Evolutionary conservation across 2,888 invertebrate genomes (phyloP).

Genomic region (Patella ulyssiponensis): DNA sequence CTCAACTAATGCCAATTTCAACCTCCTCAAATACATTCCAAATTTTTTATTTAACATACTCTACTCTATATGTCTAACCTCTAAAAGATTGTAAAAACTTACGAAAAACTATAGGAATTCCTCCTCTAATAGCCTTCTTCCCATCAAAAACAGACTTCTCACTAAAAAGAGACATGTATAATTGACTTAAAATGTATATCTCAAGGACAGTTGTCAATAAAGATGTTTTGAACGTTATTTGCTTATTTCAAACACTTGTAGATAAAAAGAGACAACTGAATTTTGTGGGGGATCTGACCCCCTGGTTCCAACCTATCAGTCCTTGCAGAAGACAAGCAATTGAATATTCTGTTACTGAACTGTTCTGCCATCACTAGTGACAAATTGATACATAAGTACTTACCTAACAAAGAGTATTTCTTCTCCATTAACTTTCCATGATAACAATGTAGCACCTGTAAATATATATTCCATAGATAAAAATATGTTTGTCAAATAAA

Average conservation of each 20-base stretch:
- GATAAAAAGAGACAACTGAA: too few species aligned
- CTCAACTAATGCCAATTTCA: too few species aligned
- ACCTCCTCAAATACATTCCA: too few species aligned
- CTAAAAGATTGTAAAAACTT: conserved; percentile 75
- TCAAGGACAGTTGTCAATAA: neutral
- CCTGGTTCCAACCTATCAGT: neutral
- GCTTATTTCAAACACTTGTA: too few species aligned
- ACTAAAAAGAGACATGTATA: conserved; percentile 56
- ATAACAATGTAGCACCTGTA: conserved; percentile 94
- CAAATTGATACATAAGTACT: conserved; percentile 59
- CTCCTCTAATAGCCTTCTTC: conserved; percentile 95
- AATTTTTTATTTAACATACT: too few species aligned
- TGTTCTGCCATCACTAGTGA: too few species aligned
- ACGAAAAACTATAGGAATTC: conserved; percentile 98
- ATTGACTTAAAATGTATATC: neutral
- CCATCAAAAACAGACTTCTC: conserved; percentile 97
- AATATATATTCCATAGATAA: conserved; percentile 52
- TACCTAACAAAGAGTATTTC: conserved; percentile 97
- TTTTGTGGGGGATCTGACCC: too few species aligned
- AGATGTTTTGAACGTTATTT: too few species aligned
- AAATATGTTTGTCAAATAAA: neutral
- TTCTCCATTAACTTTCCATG: conserved; percentile 96
- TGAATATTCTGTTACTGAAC: neutral
- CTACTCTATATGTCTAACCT: neutral
- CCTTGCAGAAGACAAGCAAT: neutral